Evolutionary conservation across 2,797 vertebrate species (phyloP), one percentile per base, ranked within the genome.

Genomic region (Lemur catta): DNA sequence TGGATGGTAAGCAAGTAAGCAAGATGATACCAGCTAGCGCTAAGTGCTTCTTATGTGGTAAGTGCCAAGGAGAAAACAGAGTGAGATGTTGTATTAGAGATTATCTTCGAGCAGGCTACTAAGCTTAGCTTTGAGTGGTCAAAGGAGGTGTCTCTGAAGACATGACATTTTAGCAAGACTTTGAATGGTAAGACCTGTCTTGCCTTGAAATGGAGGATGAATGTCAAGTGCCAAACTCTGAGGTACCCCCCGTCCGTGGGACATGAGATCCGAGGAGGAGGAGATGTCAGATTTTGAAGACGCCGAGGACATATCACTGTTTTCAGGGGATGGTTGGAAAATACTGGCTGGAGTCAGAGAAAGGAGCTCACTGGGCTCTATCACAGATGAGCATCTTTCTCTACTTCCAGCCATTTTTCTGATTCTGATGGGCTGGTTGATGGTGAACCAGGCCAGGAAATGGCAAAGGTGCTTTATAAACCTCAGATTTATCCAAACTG

Each of bases 111-210:
- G 65, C 79, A 80, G 11, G 13, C 52, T 50, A 3, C 24, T 65
- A 79, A 28, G 48, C 28, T 61, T 89, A 28, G 48, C 22, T 65
- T 6, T 41, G 50, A 69, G 71, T 89, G 35, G 22, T 78, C 46
- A 33, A n/a, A 59, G 75, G 46, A 46, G 46, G 26, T 72, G 22
- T 57, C 35, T 90, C 38, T 28, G 63, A 79, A 67, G 71, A 94
- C 41, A 35, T 26, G 46, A 22, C 63, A 57, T 76, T 79, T 69
- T n/a, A 63, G 17, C 30, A 69, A 72, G 86, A 82, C 38, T 50
- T 95, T 78, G 28, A 91, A 69, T 91, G 38, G 85, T 38, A 57
- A 43, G 9, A 33, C 4, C 61, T 86, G 48, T 50, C 43, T 91
- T 61, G 88, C 57, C 38, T 6, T 17, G 24, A 52, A 12, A 13